Evolutionary conservation across 2,797 vertebrate genomes (phyloP).

Genomic region (Zenarchopterus dispar): DNA sequence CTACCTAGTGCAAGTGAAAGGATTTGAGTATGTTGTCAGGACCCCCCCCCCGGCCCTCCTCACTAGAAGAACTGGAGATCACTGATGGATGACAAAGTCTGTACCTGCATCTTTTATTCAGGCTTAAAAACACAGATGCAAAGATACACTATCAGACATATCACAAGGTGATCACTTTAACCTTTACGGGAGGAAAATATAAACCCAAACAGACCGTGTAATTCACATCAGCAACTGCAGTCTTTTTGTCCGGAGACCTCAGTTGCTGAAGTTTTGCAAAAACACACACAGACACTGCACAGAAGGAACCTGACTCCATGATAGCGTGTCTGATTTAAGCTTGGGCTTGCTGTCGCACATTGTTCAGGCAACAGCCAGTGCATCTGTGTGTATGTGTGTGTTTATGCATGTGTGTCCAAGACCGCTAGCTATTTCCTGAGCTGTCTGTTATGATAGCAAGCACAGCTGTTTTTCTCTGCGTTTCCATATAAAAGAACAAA

Average conservation of each 20-base stretch:
- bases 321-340: constrained; percentile 52
- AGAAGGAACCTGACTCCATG: constrained; percentile 58
- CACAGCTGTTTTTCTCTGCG: constrained; percentile 53
- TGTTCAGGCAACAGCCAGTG: constrained; percentile 43
- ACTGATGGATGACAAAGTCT: no score
- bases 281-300: constrained; percentile 7
- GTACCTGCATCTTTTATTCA: no score
- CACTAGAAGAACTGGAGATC: no score
- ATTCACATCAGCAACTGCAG: background rate
- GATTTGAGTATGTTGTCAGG: no score
- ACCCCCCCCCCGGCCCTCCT: no score
- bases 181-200: no score
- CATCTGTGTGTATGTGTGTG: constrained; percentile 8
- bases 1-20: no score
- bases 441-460: constrained; percentile 57
- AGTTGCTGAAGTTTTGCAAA: constrained; percentile 10
- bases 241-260: background rate
- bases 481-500: constrained; percentile 38
- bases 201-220: constrained; percentile 1
- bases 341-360: constrained; percentile 67
- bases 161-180: no score
- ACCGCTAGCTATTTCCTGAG: constrained; percentile 71
- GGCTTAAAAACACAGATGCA: no score
- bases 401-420: constrained; percentile 30
- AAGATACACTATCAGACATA: no score